Percentiles rank a stretch among this genome's conserved stretches.
phyloP scores from a whole-genome alignment of 2,797 vertebrate species.

The Telmatherina bonti region DNA sequence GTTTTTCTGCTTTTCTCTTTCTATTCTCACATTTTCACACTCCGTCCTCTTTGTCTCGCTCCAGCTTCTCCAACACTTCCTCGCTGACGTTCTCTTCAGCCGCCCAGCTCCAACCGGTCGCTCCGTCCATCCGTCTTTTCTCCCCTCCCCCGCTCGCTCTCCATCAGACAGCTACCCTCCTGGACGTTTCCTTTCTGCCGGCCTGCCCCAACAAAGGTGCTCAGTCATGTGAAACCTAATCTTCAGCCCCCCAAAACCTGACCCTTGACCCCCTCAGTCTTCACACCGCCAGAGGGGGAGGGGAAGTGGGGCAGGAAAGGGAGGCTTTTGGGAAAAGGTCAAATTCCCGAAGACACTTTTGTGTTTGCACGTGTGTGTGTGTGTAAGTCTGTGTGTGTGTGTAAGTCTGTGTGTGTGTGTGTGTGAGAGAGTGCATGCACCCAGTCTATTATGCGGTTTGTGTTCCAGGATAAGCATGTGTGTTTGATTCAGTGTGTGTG shows the following conservation, averaged over 20 bases:
- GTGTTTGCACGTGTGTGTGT: conserved; percentile 62
- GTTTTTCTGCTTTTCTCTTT: conserved; percentile 54
- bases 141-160: conserved; percentile 28
- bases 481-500: conserved; percentile 65
- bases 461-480: conserved; percentile 68
- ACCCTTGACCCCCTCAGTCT: conserved; percentile 85
- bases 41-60: conserved; percentile 15
- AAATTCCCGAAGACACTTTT: conserved; percentile 82
- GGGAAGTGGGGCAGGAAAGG: conserved; percentile 80
- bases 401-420: conserved; percentile 33
- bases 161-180: conserved; percentile 82
- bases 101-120: conserved; percentile 55
- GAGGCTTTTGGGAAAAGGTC: conserved; percentile 85
- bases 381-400: conserved; percentile 36
- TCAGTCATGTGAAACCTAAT: conserved; percentile 89
- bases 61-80: conserved; percentile 16
- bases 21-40: conserved; percentile 42
- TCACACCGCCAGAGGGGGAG: conserved; percentile 84
- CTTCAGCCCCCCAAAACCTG: conserved; percentile 84
- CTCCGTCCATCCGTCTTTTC: conserved; percentile 55
- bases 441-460: conserved; percentile 71
- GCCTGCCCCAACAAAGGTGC: conserved; percentile 86
- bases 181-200: conserved; percentile 84
- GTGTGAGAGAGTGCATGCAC: conserved; percentile 43
- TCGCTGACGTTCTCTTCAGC: conserved; percentile 55